Conservation (phyloP, 2,888 invertebrate genomes). For the Macrosoma leucophasiata region DNA sequence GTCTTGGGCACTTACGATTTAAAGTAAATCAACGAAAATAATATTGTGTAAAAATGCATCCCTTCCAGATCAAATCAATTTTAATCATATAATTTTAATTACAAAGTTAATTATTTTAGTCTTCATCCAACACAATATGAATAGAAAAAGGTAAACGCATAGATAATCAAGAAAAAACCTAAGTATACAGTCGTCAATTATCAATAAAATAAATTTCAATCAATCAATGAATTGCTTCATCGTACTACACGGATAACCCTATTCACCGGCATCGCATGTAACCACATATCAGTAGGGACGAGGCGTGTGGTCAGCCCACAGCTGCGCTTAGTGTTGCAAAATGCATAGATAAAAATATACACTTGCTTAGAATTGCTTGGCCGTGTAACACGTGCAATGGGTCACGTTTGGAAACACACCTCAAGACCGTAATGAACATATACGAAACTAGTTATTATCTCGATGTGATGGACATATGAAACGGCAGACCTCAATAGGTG, state of each 20-base stretch:
- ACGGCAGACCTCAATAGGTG: too few species aligned
- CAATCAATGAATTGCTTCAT: constrained; percentile 31
- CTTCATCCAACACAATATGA: too few species aligned
- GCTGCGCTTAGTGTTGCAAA: constrained; percentile 45
- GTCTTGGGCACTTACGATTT: too few species aligned
- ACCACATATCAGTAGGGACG: constrained; percentile 39
- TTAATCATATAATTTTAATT: too few species aligned
- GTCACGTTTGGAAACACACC: constrained; percentile 28
- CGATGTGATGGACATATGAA: too few species aligned
- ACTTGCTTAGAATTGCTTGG: constrained; percentile 12
- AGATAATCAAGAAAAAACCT: too few species aligned
- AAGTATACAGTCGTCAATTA: constrained; percentile 12
- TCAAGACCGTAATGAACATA: neutral
- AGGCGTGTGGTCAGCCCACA: constrained; percentile 52
- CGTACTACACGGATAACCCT: constrained; percentile 19
- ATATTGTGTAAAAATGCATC: too few species aligned
- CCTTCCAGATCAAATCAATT: too few species aligned
- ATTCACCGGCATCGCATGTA: constrained; percentile 23
- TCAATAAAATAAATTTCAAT: constrained; percentile 18
- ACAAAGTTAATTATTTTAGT: too few species aligned
- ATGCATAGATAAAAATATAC: constrained; percentile 35
- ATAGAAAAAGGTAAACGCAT: too few species aligned
- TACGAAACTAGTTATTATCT: constrained; percentile 2
- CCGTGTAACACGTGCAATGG: constrained; percentile 32
- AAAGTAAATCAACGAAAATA: too few species aligned